Percentiles rank a stretch among this genome's conserved stretches.
Evolutionary conservation across 2,888 invertebrate species (phyloP).

Genomic region (Cheilosia vernalis): DNA sequence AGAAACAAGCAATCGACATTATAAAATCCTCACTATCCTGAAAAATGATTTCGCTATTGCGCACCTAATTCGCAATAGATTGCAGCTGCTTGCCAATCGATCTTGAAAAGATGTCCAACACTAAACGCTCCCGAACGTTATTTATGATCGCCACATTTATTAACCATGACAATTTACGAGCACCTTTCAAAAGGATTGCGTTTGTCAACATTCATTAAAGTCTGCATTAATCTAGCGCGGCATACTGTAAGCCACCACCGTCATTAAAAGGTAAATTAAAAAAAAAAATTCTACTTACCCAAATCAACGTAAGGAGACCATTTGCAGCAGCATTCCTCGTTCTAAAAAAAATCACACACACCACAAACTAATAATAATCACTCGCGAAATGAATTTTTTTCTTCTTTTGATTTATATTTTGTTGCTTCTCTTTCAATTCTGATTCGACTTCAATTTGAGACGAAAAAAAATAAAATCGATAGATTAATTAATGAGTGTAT

Average conservation of each 20-base stretch:
- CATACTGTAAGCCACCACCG: background rate
- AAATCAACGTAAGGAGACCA: slow-evolving; percentile 48
- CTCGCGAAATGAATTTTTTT: slow-evolving; percentile 24
- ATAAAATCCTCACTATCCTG: slow-evolving; percentile 35
- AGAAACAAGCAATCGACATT: slow-evolving; percentile 28
- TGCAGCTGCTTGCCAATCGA: slow-evolving; percentile 8
- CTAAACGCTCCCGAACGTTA: slow-evolving; percentile 41
- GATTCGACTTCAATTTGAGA: slow-evolving; percentile 31
- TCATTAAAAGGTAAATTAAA: background rate
- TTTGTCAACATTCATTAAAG: slow-evolving; percentile 69
- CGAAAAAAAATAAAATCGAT: slow-evolving; percentile 46
- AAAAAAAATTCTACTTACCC: slow-evolving; percentile 49
- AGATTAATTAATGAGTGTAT: slow-evolving; percentile 37
- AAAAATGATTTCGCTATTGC: slow-evolving; percentile 26
- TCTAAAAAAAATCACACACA: slow-evolving; percentile 20
- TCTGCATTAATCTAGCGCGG: slow-evolving; percentile 38
- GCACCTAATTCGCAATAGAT: slow-evolving; percentile 20
- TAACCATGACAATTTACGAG: slow-evolving; percentile 35
- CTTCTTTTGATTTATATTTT: slow-evolving; percentile 27
- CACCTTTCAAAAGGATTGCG: slow-evolving; percentile 52
- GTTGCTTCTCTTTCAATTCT: slow-evolving; percentile 41
- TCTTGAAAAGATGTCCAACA: slow-evolving; percentile 46
- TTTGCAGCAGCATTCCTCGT: slow-evolving; percentile 59
- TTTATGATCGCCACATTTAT: slow-evolving; percentile 55
- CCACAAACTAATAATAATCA: slow-evolving; percentile 17